Evolutionary conservation across 2,888 invertebrate genomes (phyloP), one percentile per base, ranked within the genome.

Genomic region (Caradrina clavipalpis): DNA sequence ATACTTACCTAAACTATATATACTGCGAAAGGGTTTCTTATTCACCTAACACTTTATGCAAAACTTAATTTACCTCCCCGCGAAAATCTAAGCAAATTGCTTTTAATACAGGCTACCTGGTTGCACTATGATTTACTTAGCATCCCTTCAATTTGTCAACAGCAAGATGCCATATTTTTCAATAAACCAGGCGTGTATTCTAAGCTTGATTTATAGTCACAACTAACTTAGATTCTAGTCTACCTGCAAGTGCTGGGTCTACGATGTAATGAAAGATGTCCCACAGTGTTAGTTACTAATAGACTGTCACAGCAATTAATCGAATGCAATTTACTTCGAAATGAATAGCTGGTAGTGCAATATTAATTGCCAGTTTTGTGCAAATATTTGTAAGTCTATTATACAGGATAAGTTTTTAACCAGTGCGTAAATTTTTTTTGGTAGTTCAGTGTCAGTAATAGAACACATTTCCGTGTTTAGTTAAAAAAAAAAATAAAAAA

Each of bases 241-340:
- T 76, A 80, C 60, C 70, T 75, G 57, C 60, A 55, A 60, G 58
- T 67, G 47, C 65, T 66, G n/a, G 35, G 60, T 54, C 63, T 47
- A 35, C 56, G 60, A 60, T 80, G 68, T 68, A 80, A 80, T 80
- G 68, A 73, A 81, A 81, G 76, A 81, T 76, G 73, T 69, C 56
- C 64, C 60, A 60, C 31, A 58, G 64, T 60, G 45, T 76, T 58
- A 63, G 67, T 64, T 73, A 81, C 76, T 78, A 81, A 73, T 81
- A 62, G 73, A 69, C 66, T 81, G 76, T 57, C 81, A 64, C 6
- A n/a, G 58, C 66, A 73, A 73, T 76, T 81, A 81, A 78, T 81
- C 58, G 73, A 53, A 62, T 67, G 76, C 61, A 67, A 76, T 79
- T 70, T 73, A 70, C 59, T 73, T 64, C 55, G 19, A 49, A 72